Conservation (phyloP, 2,797 vertebrate species). For the Naso thynnoides region DNA sequence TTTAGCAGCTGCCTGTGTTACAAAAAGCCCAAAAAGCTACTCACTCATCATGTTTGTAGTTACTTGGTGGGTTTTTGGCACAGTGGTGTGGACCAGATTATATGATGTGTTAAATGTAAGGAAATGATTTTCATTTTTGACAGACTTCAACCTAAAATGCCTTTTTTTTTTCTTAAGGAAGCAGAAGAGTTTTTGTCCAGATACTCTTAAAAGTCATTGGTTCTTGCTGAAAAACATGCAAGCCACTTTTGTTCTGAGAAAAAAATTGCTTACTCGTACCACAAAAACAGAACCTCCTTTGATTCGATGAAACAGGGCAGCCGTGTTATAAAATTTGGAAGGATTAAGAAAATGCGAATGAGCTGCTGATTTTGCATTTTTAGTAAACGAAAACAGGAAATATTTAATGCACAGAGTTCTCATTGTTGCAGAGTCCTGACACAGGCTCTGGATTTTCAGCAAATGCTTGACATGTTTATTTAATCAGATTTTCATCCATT, state of each 20-base stretch:
- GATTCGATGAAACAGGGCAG: too few species aligned
- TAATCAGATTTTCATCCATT: not conserved
- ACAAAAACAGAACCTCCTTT: too few species aligned
- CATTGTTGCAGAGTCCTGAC: not conserved
- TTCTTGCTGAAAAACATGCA: too few species aligned
- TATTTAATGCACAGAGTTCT: not conserved
- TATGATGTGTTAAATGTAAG: not conserved
- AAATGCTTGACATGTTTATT: not conserved
- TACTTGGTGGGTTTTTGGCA: not conserved
- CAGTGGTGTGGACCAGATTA: not conserved
- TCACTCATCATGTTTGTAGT: not conserved
- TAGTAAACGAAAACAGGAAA: not conserved
- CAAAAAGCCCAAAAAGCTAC: constrained; percentile 10
- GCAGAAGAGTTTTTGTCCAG: not conserved
- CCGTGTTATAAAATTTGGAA: too few species aligned
- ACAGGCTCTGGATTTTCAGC: not conserved
- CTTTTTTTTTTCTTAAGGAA: not conserved
- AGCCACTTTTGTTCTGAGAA: too few species aligned
- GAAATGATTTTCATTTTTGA: not conserved
- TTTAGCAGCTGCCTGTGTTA: constrained; percentile 17
- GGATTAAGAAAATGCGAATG: too few species aligned
- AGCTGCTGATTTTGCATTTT: too few species aligned
- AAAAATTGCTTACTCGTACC: too few species aligned
- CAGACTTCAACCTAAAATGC: not conserved
- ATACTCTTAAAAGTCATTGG: not conserved